Percentiles rank a stretch among this genome's conserved stretches.
Evolutionary conservation across 2,888 invertebrate genomes (phyloP).

Genomic region (Aphidoletes aphidimyza): DNA sequence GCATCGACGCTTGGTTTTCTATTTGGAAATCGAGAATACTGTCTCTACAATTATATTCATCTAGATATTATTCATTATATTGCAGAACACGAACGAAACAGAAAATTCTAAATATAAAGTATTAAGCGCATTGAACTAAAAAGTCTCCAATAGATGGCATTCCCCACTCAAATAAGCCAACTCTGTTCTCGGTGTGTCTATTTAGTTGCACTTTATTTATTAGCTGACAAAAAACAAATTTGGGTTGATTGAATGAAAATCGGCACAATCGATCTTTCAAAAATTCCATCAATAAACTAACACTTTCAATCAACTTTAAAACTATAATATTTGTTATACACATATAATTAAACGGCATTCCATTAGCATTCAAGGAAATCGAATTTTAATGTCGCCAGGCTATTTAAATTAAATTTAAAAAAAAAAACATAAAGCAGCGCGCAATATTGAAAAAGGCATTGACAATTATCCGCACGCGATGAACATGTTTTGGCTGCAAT

Average conservation of each 20-base stretch:
- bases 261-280: background rate
- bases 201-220: background rate
- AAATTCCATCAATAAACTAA: background rate
- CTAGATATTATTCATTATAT: background rate
- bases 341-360: constrained; percentile 43
- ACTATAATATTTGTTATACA: constrained; percentile 1
- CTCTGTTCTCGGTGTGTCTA: background rate
- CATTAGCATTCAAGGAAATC: constrained; percentile 52
- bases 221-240: background rate
- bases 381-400: constrained; percentile 16
- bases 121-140: background rate
- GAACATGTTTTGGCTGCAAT: constrained; percentile 9
- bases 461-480: constrained; percentile 50
- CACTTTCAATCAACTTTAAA: constrained; percentile 13
- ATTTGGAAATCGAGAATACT: too few relatives aligned
- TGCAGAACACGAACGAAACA: too few relatives aligned
- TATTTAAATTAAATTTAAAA: background rate
- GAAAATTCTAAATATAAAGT: too few relatives aligned
- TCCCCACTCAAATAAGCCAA: background rate
- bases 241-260: too few relatives aligned
- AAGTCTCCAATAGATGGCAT: constrained; percentile 47
- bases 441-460: constrained; percentile 11
- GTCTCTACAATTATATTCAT: background rate
- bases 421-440: background rate
- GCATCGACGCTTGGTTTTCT: too few relatives aligned